Conservation (phyloP, 2,113 vertebrate species). For the Catharus minimus region DNA sequence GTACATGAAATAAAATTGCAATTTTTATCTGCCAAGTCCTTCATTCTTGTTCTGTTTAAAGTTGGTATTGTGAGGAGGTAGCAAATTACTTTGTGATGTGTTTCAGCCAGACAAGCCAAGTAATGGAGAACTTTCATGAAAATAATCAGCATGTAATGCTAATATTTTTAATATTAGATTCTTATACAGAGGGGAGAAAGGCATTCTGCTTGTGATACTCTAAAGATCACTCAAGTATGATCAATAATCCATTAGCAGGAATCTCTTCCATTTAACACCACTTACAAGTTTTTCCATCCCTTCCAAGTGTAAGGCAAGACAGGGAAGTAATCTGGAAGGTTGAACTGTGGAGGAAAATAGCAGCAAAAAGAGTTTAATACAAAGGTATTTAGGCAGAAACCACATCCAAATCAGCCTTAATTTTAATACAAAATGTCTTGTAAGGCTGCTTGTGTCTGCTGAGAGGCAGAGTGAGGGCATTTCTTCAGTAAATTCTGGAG, state of each 20-base stretch:
- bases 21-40: neutral
- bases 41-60: neutral
- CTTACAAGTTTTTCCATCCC: neutral
- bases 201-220: neutral
- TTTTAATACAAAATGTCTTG: neutral
- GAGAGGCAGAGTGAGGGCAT: neutral
- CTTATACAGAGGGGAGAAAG: neutral
- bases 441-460: neutral
- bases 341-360: neutral
- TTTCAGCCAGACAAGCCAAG: neutral
- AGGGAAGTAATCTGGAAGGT: neutral
- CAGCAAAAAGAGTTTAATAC: neutral
- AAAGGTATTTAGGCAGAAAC: neutral
- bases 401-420: neutral
- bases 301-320: neutral
- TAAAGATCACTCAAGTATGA: neutral
- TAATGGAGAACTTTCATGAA: neutral
- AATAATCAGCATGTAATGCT: neutral
- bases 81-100: neutral
- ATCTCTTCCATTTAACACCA: constrained; percentile 25
- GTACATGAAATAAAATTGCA: neutral
- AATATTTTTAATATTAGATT: neutral
- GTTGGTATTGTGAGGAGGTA: neutral
- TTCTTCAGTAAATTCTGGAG: neutral
- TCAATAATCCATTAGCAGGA: constrained; percentile 36